These are phyloP conservation scores for Adoxophyes honmai DNA, from an alignment of 1,140 invertebrate genomes.

Conservation along the genomic window DNA sequence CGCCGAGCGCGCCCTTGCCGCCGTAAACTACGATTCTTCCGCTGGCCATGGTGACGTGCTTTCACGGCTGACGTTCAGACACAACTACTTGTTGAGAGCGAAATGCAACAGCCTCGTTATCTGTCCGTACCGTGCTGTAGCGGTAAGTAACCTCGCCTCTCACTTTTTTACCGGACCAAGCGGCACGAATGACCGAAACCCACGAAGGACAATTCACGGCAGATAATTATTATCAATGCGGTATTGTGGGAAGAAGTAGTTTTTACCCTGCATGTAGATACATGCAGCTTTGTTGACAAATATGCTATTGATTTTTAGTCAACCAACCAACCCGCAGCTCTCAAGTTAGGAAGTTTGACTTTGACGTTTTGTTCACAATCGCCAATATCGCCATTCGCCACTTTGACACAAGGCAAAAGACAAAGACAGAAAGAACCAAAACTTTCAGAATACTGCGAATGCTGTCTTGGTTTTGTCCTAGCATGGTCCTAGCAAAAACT, in stretches of 20 bases:
- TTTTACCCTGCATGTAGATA: too few species aligned
- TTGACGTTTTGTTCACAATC: too few species aligned
- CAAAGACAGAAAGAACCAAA: too few species aligned
- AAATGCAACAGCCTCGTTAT: constrained; percentile 30
- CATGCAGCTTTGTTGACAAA: too few species aligned
- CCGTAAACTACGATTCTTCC: constrained; percentile 94
- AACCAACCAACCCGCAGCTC: too few species aligned
- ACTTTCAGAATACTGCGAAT: too few species aligned
- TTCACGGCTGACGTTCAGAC: constrained; percentile 21
- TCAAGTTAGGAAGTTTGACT: too few species aligned
- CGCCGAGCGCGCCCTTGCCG: constrained; percentile 95
- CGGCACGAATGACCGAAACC: constrained; percentile 5
- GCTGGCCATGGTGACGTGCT: constrained; percentile 69
- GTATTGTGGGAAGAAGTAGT: not conserved
- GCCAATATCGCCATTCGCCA: too few species aligned
- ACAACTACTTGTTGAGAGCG: constrained; percentile 35
- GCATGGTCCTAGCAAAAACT: too few species aligned
- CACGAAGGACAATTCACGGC: not conserved
- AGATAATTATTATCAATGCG: not conserved
- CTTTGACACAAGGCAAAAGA: too few species aligned
- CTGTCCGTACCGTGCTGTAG: constrained; percentile 18
- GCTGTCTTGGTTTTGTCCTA: too few species aligned
- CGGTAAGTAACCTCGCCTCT: constrained; percentile 53
- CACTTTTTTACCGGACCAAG: constrained; percentile 43
- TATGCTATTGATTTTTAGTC: too few species aligned